Base-by-base conservation (phyloP, 2,888 invertebrate species). In the Papilio demoleus region DNA sequence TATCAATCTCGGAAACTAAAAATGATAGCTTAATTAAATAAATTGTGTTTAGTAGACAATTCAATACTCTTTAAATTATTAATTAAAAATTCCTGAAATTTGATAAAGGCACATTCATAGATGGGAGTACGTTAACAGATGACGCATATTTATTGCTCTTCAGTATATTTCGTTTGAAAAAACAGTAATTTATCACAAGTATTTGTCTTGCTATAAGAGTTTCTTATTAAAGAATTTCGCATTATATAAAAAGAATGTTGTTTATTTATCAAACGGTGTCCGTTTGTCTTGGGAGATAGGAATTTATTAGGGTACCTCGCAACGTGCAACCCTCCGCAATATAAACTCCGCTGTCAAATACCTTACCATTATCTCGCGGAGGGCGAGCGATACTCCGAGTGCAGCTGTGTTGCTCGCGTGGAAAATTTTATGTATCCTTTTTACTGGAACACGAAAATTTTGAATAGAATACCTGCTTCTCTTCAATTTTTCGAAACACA, bases 251-350 rank as follows among this genome's bases (percentile, higher is more conserved):
- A 56, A 56, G n/a, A 56, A 56, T 56, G 53, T 56, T 31, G 53
- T 56, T 56, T 31, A 56, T 56, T 56, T 56, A 31, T 56, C n/a
- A 56, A 31, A 27, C 27, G 17, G 45, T 64, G 50, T 38, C 45
- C 61, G 61, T 40, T 50, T 40, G 47, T 67, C 61, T 60, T 31
- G 9, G 65, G 31, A 53, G 61, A 67, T 67, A 53, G 40, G 24
- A 67, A 67, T 67, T 67, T 67, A 67, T 67, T 67, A 67, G 53
- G 67, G 67, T 62, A 61, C 53, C 61, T 61, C 40, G 53, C 61
- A 27, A 9, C 42, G 14, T 40, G 61, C 60, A 50, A 61, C 47
- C 67, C 67, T 27, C 61, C 11, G 40, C 38, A 61, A 67, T 61
- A 67, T 67, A 67, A 67, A 61, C 53, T 67, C 40, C 31, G 31